Base-by-base conservation (phyloP, 2,888 invertebrate genomes). In the Vandiemenella viatica region DNA sequence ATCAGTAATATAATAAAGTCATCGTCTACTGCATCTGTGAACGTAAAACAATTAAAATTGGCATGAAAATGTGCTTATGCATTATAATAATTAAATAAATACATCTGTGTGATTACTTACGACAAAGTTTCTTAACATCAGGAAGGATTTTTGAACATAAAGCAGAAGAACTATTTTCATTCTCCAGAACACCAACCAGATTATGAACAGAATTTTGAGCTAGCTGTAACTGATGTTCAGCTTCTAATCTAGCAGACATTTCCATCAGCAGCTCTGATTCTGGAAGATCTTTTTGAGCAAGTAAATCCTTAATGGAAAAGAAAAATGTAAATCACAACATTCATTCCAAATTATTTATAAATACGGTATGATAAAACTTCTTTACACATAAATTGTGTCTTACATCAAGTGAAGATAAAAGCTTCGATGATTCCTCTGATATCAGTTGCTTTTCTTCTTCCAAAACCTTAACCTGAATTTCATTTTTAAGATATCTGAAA, bases 381-480 rank as follows among this genome's bases (percentile, higher is more conserved):
- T n/a, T 10, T 21, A 45, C n/a, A 16, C 16, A 42, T 23, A n/a
- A 41, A 13, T 4, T 40, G 16, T 18, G 5, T 50, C 55, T 51
- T 47, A 55, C 55, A 50, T 50, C 52, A 19, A 55, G 45, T 16
- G 53, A 51, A 15, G 55, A 55, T 17, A 52, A 23, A 8, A 55
- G 46, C 18, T 55, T 50, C 10, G 41, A 49, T n/a, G 55, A 55
- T 32, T 55, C 52, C 26, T 53, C 46, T 17, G 52, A 49, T 19
- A 55, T 55, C 1, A 55, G 46, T 40, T 52, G 50, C 43, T 52
- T 53, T 47, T 55, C 55, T 43, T 55, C 55, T 37, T 51, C 52
- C 26, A 55, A 38, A 32, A 53, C 49, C 46, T 50, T 50, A 15
- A 53, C 55, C 37, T 52, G 42, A 26, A 53, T 44, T 50, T 55